Base-by-base conservation (phyloP, 2,113 vertebrate genomes). In the Tragulus kanchil region DNA sequence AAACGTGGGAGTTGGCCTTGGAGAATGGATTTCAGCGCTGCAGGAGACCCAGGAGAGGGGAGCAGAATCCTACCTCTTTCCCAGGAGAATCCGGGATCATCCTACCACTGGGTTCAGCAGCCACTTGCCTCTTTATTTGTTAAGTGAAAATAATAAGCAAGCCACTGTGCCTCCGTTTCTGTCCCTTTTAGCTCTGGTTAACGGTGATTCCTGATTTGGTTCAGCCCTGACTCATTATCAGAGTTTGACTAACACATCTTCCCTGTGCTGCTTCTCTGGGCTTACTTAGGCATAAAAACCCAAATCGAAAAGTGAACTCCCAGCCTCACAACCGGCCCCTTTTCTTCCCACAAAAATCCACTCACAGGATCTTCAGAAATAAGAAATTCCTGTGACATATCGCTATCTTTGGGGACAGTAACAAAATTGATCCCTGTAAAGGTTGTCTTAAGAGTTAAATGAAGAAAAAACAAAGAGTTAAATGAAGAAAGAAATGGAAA, bases 261-360 rank as follows among this genome's bases (percentile, higher is more conserved):
- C 45, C 8, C 67, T 92, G 26, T 50, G n/a, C 67, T 67, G 48
- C 50, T 90, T 94, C 17, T 90, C 25, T 83, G 48, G 5, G 90
- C 62, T 77, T 61, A 8, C 11, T 59, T 90, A 16, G 54, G 64
- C 62, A 81, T 91, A 92, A 95, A 95, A 95, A 87, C 85, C 61
- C 5, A 85, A 23, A 86, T 16, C n/a, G 67, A 67, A 91, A 64
- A 77, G 45, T 23, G 75, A 69, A 93, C 83, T 59, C 25, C 36
- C n/a, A 59, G 12, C 28, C 59, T 92, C 52, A 81, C 77, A 86
- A 28, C 23, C 82, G 13, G 26, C 54, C 61, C 19, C 21, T 62
- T 92, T 89, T 85, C 50, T 62, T 83, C 23, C 71, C 31, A 59
- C 42, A 71, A 96, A 85, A 73, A 17, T 23, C 25, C 42, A 86